Conservation (phyloP, 2,113 vertebrate genomes). For the Columbina picui region DNA sequence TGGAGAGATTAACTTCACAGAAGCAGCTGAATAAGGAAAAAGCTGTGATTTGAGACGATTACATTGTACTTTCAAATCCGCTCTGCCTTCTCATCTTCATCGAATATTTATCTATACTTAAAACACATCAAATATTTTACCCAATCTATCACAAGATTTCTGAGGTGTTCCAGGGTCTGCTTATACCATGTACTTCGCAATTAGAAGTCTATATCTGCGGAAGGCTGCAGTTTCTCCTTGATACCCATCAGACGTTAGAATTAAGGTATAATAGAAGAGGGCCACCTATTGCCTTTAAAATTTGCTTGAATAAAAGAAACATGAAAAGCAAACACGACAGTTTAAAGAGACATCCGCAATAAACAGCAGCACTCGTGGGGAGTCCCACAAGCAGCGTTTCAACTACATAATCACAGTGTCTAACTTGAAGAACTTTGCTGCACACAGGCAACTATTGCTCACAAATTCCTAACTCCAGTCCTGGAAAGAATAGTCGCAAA, state of each 20-base stretch:
- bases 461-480: background rate
- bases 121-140: background rate
- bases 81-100: background rate
- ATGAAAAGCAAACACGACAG: background rate
- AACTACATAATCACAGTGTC: rapidly evolving
- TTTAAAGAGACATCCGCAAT: background rate
- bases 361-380: background rate
- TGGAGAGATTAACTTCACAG: background rate
- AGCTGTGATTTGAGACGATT: background rate
- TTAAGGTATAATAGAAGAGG: background rate
- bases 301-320: background rate
- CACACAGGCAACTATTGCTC: rapidly evolving
- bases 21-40: background rate
- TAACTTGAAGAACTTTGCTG: background rate
- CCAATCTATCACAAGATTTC: background rate
- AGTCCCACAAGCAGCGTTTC: background rate
- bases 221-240: background rate
- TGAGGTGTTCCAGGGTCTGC: background rate
- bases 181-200: background rate
- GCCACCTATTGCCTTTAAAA: background rate
- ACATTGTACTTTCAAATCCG: background rate
- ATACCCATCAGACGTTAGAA: background rate
- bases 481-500: background rate
- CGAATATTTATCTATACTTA: background rate
- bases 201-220: background rate